A percentile compares a stretch with the other conserved stretches of the same genome.
phyloP scores from a whole-genome alignment of 2,113 vertebrate species.

The Hiodon tergisus region DNA sequence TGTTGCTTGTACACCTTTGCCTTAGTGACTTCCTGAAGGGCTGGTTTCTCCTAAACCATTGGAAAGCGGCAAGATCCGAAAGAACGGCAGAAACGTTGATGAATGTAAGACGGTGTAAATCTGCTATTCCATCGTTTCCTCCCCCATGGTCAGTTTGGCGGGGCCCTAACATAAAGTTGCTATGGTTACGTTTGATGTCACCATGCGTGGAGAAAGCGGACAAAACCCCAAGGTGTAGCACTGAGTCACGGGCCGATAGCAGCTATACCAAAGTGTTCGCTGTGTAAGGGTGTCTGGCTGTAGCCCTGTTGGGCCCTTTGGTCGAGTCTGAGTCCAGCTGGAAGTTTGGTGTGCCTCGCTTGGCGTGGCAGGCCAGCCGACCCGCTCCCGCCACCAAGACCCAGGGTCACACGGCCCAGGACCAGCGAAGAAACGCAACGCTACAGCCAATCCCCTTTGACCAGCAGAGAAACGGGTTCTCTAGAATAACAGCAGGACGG shows the following conservation, averaged over 20 bases:
- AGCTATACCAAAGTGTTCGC: conserved; percentile 14
- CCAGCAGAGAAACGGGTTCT: too few species aligned
- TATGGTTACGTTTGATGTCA: neutral
- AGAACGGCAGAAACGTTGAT: neutral
- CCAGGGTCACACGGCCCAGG: too few species aligned
- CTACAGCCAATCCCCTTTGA: too few species aligned
- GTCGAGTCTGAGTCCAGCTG: too few species aligned
- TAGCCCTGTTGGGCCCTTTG: too few species aligned
- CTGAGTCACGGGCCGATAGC: neutral
- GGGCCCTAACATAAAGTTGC: neutral
- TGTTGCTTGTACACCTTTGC: conserved; percentile 53
- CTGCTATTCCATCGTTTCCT: neutral
- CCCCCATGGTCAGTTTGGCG: neutral
- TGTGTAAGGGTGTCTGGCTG: too few species aligned
- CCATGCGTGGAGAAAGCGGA: neutral
- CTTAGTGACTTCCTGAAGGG: conserved; percentile 43
- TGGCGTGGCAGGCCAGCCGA: too few species aligned
- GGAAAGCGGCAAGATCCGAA: neutral
- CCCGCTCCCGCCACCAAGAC: too few species aligned
- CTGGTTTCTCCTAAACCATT: conserved; percentile 21
- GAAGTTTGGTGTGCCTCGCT: too few species aligned
- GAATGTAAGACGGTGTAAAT: conserved; percentile 5
- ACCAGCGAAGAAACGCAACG: too few species aligned
- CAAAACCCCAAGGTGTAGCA: conserved; percentile 15
- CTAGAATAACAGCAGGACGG: too few species aligned